These are phyloP conservation scores for Adelges cooleyi DNA, from an alignment of 1,140 invertebrate genomes.

Conservation along the genomic window DNA sequence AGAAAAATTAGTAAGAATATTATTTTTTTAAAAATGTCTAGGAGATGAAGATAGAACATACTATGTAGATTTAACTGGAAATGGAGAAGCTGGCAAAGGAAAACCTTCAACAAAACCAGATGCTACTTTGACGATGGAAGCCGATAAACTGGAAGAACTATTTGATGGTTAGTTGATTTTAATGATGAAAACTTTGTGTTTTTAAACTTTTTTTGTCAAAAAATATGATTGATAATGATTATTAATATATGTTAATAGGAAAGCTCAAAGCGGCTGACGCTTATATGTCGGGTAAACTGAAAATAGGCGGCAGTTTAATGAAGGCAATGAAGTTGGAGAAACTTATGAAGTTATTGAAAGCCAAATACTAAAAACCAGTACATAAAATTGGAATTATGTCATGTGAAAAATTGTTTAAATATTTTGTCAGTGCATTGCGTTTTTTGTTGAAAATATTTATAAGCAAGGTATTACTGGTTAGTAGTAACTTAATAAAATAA, in stretches of 20 bases:
- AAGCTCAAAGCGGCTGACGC: conserved; percentile 81
- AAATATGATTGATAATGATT: neutral
- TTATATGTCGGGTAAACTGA: conserved; percentile 93
- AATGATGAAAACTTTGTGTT: neutral
- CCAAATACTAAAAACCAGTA: conserved; percentile 44
- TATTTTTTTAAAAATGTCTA: conserved; percentile 24
- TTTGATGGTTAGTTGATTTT: conserved; percentile 48
- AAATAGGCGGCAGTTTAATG: conserved; percentile 83
- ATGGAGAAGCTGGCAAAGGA: conserved; percentile 66
- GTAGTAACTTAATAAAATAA: too few species aligned
- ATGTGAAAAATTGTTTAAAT: too few species aligned
- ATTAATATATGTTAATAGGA: conserved; percentile 41
- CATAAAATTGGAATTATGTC: too few species aligned
- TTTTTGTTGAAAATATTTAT: too few species aligned
- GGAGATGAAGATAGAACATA: conserved; percentile 58
- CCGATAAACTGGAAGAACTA: conserved; percentile 63
- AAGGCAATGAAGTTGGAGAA: conserved; percentile 95
- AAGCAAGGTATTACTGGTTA: too few species aligned
- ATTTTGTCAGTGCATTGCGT: too few species aligned
- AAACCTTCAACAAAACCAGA: conserved; percentile 57
- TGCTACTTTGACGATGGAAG: conserved; percentile 75
- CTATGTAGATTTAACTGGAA: conserved; percentile 78
- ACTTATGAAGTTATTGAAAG: conserved; percentile 73
- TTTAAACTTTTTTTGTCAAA: neutral
- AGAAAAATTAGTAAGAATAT: too few species aligned